These are phyloP conservation scores for Ichneumoninae sp. DNA, from an alignment of 2,888 invertebrate genomes.

Conservation along the genomic window DNA sequence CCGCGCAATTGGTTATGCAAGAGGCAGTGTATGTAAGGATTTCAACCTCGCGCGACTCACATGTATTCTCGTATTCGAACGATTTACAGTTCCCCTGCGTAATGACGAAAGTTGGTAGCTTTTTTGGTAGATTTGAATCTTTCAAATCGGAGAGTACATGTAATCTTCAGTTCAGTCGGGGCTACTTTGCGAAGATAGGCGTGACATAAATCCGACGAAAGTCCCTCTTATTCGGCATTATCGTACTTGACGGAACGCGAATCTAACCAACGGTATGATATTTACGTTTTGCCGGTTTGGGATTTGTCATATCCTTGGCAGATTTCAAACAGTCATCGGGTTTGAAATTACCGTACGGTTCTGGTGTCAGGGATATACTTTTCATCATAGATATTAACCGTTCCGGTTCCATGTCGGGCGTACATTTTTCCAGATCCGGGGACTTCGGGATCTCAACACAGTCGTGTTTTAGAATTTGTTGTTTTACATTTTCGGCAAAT, in stretches of 20 bases:
- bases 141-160: constrained; percentile 40
- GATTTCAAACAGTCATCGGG: background rate
- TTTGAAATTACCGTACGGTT: background rate
- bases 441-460: too few relatives aligned
- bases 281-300: background rate
- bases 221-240: background rate
- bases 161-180: constrained; percentile 3
- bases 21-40: background rate
- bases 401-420: background rate
- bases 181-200: background rate
- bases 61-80: background rate
- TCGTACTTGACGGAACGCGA: background rate
- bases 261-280: constrained; percentile 1
- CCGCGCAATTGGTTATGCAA: too few relatives aligned
- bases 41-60: constrained; percentile 31
- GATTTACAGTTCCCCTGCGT: constrained; percentile 12
- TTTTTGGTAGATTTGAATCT: constrained; percentile 18
- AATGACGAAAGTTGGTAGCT: constrained; percentile 18
- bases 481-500: constrained; percentile 4
- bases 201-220: background rate
- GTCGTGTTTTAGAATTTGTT: background rate
- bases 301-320: background rate
- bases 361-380: background rate
- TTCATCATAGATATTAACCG: background rate
- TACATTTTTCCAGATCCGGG: too few relatives aligned